Percentiles rank a stretch among this genome's conserved stretches.
Conservation (phyloP, 2,113 vertebrate species). For the Scomber scombrus region DNA sequence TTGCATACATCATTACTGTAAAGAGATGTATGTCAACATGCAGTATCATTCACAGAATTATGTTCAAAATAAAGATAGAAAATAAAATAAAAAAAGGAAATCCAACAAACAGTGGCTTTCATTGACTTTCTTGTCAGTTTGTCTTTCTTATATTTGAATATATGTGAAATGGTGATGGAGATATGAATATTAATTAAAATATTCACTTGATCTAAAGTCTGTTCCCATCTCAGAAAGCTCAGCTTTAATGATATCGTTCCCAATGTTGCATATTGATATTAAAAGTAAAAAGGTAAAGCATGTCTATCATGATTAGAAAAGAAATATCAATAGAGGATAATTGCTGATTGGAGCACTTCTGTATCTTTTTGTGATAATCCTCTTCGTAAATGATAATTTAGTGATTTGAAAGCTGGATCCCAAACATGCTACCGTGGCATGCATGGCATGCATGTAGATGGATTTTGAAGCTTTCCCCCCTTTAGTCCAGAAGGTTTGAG, state of each 20-base stretch:
- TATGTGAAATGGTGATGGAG: constrained; percentile 1
- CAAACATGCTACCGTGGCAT: constrained; percentile 88
- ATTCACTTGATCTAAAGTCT: neutral
- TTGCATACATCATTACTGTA: constrained; percentile 74
- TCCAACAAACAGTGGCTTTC: constrained; percentile 74
- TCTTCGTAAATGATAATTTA: constrained; percentile 73
- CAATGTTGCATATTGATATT: constrained; percentile 86
- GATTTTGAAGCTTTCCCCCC: constrained; percentile 80
- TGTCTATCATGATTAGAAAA: constrained; percentile 81
- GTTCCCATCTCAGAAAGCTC: constrained; percentile 8
- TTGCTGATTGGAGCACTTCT: constrained; percentile 70
- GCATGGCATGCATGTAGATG: constrained; percentile 90
- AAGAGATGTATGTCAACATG: constrained; percentile 80
- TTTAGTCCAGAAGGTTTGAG: constrained; percentile 82
- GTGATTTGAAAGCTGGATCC: constrained; percentile 79
- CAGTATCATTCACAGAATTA: constrained; percentile 55
- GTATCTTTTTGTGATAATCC: constrained; percentile 68
- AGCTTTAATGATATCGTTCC: constrained; percentile 66
- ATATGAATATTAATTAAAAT: constrained; percentile 25
- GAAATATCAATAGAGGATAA: constrained; percentile 78
- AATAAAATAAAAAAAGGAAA: constrained; percentile 39
- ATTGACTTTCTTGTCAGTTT: constrained; percentile 80
- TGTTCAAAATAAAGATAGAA: constrained; percentile 41
- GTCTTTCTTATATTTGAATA: neutral
- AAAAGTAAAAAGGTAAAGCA: constrained; percentile 80